Conservation (phyloP, 2,888 invertebrate species). For the Trichacis sp. region DNA sequence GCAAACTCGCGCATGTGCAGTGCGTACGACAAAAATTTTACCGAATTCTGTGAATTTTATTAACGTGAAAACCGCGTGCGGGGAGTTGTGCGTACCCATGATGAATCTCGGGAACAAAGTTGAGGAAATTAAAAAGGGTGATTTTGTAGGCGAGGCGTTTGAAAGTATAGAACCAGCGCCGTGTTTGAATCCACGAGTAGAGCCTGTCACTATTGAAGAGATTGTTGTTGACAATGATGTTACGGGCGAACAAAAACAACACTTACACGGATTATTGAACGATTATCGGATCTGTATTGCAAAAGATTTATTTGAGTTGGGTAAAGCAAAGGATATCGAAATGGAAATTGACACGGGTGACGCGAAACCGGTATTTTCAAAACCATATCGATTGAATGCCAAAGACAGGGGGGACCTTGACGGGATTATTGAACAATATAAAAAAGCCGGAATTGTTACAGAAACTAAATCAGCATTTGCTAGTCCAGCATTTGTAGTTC, state of each 20-base stretch:
- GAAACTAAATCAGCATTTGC: conserved; percentile 33
- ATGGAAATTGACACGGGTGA: conserved; percentile 17
- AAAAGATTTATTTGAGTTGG: conserved; percentile 10
- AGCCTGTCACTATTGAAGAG: too few relatives aligned
- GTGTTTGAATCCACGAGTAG: too few relatives aligned
- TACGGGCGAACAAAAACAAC: too few relatives aligned
- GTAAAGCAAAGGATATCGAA: neutral
- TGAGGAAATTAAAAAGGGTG: too few relatives aligned
- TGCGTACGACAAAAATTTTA: too few relatives aligned
- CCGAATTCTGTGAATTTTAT: conserved; percentile 16
- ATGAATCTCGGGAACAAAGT: neutral
- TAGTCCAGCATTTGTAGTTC: conserved; percentile 43
- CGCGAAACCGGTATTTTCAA: neutral
- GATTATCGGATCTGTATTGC: conserved; percentile 23
- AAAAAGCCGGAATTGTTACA: conserved; percentile 11
- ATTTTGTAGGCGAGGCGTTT: too few relatives aligned
- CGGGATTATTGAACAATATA: conserved; percentile 13
- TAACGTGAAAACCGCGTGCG: conserved; percentile 1
- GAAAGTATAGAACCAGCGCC: too few relatives aligned
- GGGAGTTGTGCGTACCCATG: neutral
- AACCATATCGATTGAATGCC: conserved; percentile 24
- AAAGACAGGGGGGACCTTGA: conserved; percentile 18
- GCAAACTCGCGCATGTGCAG: too few relatives aligned
- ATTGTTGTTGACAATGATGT: too few relatives aligned
- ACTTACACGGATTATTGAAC: conserved; percentile 13